Evolutionary conservation across 2,888 invertebrate genomes (phyloP), one percentile per base, ranked within the genome.

Genomic region (Trichopria drosophilae): DNA sequence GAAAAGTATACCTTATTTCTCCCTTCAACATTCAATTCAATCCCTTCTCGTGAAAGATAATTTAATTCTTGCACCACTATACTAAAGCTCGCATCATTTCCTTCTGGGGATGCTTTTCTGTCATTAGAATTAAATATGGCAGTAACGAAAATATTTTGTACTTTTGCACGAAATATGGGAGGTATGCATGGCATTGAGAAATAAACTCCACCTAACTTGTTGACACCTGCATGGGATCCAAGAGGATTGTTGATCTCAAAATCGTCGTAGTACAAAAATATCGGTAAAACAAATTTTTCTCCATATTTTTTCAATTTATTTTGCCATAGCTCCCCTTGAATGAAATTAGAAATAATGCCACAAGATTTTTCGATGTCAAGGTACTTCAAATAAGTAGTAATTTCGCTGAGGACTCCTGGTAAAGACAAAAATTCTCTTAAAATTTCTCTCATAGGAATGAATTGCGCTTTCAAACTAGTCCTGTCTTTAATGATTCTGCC

Each of bases 91-190:
- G 36, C 19, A 36, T 36, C 36, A 23, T 16, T n/a, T n/a, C n/a
- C n/a, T n/a, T n/a, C n/a, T n/a, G n/a, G n/a, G n/a, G n/a, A n/a
- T n/a, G n/a, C n/a, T 36, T 16, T 20, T 20, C 36, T 36, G 36
- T 36, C 36, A 36, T 1, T n/a, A 0, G 20, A 36, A 3, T 36
- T 36, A 36, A 36, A 36, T 36, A 36, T 13, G 4, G 36, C 36
- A 36, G 16, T 6, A n/a, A 13, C 13, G n/a, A 36, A 36, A n/a
- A 36, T 36, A 36, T 36, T 36, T 20, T 36, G 22, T n/a, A 36
- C 12, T n/a, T n/a, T n/a, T n/a, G n/a, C n/a, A n/a, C n/a, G n/a
- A n/a, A n/a, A n/a, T n/a, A n/a, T n/a, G n/a, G n/a, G n/a, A n/a
- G n/a, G n/a, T n/a, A n/a, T n/a, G n/a, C n/a, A n/a, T n/a, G n/a